phyloP scores from a whole-genome alignment of 2,888 invertebrate genomes.

The Tyria jacobaeae region DNA sequence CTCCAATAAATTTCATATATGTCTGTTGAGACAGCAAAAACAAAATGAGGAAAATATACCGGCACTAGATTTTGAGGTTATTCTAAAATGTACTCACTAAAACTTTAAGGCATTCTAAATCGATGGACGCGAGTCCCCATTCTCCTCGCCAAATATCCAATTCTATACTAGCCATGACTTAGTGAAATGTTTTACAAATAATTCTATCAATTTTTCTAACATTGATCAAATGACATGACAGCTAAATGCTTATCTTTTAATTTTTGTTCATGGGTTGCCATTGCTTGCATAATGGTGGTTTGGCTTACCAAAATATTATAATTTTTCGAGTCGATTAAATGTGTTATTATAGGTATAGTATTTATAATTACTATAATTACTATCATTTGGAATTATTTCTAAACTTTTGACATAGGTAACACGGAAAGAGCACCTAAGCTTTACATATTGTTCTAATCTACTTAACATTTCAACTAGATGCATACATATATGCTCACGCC shows the following conservation, averaged over 20 bases:
- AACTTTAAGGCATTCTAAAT: slow-evolving; percentile 93
- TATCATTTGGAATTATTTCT: no score
- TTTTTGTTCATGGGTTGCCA: background rate
- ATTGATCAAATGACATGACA: slow-evolving; percentile 36
- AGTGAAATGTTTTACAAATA: slow-evolving; percentile 30
- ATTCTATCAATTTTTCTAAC: slow-evolving; percentile 43
- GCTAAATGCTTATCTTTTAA: slow-evolving; percentile 3
- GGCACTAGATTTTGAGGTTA: slow-evolving; percentile 55
- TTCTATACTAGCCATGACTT: slow-evolving; percentile 80
- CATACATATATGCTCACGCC: no score
- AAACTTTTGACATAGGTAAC: no score
- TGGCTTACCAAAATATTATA: no score
- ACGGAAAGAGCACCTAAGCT: no score
- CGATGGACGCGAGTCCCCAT: slow-evolving; percentile 95
- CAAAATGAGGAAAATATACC: slow-evolving; percentile 41
- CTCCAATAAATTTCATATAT: slow-evolving; percentile 91
- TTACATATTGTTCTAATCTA: no score
- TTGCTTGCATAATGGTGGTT: background rate
- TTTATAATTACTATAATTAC: no score
- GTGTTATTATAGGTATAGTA: no score
- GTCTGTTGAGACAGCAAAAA: slow-evolving; percentile 75
- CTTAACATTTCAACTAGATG: no score
- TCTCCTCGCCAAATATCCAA: slow-evolving; percentile 94
- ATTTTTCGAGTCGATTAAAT: no score
- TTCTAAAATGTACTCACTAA: slow-evolving; percentile 88